Base-by-base conservation (phyloP, 2,888 invertebrate genomes). In the Agrotis puta region DNA sequence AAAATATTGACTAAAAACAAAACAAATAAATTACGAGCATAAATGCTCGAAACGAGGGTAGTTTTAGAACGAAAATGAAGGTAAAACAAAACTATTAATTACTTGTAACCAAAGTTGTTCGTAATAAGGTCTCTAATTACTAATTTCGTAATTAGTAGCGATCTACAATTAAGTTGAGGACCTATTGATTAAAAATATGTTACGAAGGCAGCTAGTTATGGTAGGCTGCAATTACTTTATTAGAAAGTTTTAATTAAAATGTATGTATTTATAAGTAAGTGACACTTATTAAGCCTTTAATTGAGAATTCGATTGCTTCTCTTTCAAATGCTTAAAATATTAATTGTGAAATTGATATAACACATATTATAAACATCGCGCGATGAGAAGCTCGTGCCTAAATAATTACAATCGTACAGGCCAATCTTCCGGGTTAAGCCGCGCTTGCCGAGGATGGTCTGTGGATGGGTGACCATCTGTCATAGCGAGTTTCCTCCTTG, bases 81-180 rank as follows among this genome's bases (percentile, higher is more conserved):
- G 11, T 64, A 39, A 11, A 39, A 39, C 11, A 39, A 39, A 39
- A 39, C 39, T 9, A 39, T 11, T 39, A 74, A 77, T 74, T 70
- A 70, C 48, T 50, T 33, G 18, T 27, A 66, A 39, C 9, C 45
- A 53, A 64, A 70, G 48, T 75, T 57, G 14, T 24, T 57, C n/a
- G 24, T 68, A 66, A 75, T 64, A 20, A 64, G 18, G 53, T 45
- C 45, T 54, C 22, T 71, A 67, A 77, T 79, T 64, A 71, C 22
- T 18, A 16, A 54, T 22, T 3, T 54, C 3, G 14, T 76, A 64
- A 79, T 79, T 76, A 62, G 43, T 47, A 27, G 22, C 3, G 16
- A 27, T 20, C 45, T 2, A 16, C 51, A 74, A 58, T 75, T 74
- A 61, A 48, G 48, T 47, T 20, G 39, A 63, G 54, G 16, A 33